phyloP scores from a whole-genome alignment of 23 tunicate genomes.

The Trididemnum miniatum region DNA sequence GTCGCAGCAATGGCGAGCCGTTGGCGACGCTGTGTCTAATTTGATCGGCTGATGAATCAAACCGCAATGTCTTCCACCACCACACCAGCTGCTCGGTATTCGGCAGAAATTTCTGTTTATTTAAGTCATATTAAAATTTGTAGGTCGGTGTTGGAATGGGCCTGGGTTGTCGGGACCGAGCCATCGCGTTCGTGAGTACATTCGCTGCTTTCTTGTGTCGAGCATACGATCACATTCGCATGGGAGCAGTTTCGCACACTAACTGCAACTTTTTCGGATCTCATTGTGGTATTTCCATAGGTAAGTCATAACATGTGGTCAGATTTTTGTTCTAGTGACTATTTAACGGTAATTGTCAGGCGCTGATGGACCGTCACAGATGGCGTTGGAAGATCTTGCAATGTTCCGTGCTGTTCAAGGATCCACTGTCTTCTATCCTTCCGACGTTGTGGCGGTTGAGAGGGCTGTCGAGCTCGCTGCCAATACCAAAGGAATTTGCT shows the following conservation, averaged over 20 bases:
- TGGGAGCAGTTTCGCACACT: constrained; percentile 97
- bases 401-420: constrained; percentile 88
- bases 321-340: no score
- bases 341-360: no score
- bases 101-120: no score
- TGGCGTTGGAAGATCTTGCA: constrained; percentile 97
- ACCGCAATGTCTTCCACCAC: no score
- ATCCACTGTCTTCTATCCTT: constrained; percentile 92
- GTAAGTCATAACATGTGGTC: no score
- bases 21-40: no score
- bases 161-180: constrained; percentile 74
- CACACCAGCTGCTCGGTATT: no score
- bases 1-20: no score
- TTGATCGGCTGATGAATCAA: no score
- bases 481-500: constrained; percentile 92
- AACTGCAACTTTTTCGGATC: constrained; percentile 96
- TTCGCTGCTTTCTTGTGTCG: constrained; percentile 92
- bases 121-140: no score
- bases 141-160: constrained; percentile 91
- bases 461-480: constrained; percentile 96
- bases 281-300: constrained; percentile 98
- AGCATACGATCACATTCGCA: constrained; percentile 95
- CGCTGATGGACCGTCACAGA: constrained; percentile 98
- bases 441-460: constrained; percentile 83
- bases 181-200: constrained; percentile 80